Conservation (phyloP, 2,888 invertebrate genomes). For the Temnothorax rugatulus region DNA sequence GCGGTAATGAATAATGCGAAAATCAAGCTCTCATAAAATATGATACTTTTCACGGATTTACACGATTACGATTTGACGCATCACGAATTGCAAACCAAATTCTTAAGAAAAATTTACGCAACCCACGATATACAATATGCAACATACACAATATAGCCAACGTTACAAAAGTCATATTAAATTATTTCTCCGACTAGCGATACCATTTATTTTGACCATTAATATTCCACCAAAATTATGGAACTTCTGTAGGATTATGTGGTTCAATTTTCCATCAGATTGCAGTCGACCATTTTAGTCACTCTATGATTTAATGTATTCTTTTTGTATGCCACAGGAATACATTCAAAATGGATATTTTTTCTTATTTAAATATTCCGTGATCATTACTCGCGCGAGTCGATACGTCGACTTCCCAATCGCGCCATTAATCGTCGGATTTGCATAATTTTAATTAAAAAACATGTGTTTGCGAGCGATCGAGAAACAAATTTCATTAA, state of each 20-base stretch:
- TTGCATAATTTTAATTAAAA: slow-evolving; percentile 80
- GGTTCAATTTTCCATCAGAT: slow-evolving; percentile 33
- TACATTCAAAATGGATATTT: slow-evolving; percentile 47
- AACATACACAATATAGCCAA: background rate
- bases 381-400: slow-evolving; percentile 51
- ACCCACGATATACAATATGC: background rate
- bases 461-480: slow-evolving; percentile 60
- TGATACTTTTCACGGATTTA: slow-evolving; percentile 38
- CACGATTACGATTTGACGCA: background rate
- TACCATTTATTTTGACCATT: background rate
- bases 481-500: slow-evolving; percentile 75
- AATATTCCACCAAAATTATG: slow-evolving; percentile 7
- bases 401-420: slow-evolving; percentile 40
- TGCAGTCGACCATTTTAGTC: background rate
- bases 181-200: slow-evolving; percentile 1
- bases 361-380: slow-evolving; percentile 58
- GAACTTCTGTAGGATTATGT: background rate
- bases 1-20: slow-evolving; percentile 46
- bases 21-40: slow-evolving; percentile 42
- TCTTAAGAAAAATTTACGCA: background rate
- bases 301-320: slow-evolving; percentile 46
- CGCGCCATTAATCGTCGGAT: slow-evolving; percentile 74
- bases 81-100: background rate
- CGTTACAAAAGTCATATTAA: background rate
- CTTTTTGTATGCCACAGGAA: slow-evolving; percentile 26